Conservation (phyloP, 2,888 invertebrate genomes). For the Diogma glabrata region DNA sequence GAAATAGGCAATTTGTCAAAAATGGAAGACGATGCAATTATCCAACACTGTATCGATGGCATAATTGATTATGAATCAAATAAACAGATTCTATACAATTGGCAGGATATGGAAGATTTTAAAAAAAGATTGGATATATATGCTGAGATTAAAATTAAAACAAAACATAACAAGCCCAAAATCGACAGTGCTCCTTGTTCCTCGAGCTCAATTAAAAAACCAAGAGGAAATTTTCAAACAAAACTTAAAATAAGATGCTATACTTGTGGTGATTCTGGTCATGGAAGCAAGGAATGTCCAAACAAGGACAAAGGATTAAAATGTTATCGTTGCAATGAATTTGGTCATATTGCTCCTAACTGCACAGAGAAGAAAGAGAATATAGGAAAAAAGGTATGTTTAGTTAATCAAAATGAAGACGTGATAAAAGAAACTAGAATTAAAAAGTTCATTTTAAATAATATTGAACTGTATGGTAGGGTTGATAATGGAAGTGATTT, state of each 20-base stretch:
- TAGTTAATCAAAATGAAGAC: too few relatives aligned
- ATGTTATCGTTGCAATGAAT: conserved; percentile 3
- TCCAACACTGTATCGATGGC: conserved; percentile 24
- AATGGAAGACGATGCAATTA: conserved; percentile 21
- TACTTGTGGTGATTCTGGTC: neutral
- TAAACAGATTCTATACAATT: conserved; percentile 22
- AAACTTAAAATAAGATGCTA: neutral
- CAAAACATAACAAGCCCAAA: neutral
- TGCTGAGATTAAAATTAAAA: conserved; percentile 4
- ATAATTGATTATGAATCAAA: conserved; percentile 20
- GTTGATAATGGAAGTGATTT: neutral
- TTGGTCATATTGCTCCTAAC: conserved; percentile 5
- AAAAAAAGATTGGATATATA: conserved; percentile 10
- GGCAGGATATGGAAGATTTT: conserved; percentile 11
- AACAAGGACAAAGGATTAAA: neutral
- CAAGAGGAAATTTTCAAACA: neutral
- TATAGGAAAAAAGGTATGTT: too few relatives aligned
- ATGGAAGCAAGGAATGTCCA: neutral
- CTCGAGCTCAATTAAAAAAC: too few relatives aligned
- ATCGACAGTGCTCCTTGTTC: neutral
- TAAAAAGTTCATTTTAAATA: too few relatives aligned
- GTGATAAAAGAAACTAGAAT: too few relatives aligned
- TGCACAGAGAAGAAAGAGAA: neutral
- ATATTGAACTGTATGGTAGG: neutral
- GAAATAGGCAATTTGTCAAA: conserved; percentile 22